Evolutionary conservation across 37 sponge, comb jelly and placozoan genomes (phyloP).

Genomic region (Aplysina aerophoba): DNA sequence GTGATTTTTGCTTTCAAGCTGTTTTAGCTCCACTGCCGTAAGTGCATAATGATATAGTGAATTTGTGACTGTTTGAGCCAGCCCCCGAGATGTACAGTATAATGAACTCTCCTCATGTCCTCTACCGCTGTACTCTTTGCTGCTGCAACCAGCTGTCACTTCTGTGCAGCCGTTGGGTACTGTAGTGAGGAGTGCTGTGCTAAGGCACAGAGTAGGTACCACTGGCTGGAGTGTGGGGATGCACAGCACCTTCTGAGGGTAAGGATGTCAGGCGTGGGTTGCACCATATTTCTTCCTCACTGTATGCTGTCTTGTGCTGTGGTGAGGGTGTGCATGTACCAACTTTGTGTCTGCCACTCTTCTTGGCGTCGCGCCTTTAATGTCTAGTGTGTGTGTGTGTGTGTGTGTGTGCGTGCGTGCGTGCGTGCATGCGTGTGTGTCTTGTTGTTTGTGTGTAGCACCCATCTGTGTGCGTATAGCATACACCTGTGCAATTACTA

Average conservation of each 20-base stretch:
- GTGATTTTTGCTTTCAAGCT: constrained; percentile 41
- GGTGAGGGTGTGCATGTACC: too few species aligned
- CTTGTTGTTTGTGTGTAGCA: constrained; percentile 26
- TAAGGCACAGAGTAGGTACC: constrained; percentile 46
- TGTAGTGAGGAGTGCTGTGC: constrained; percentile 41
- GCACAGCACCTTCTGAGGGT: not conserved
- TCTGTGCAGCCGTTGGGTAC: constrained; percentile 47
- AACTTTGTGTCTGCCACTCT: too few species aligned
- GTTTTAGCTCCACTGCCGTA: constrained; percentile 36
- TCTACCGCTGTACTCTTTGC: not conserved
- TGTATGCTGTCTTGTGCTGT: too few species aligned
- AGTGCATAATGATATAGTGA: not conserved
- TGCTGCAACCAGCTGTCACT: constrained; percentile 26
- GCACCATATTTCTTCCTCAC: not conserved
- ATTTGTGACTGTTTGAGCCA: not conserved
- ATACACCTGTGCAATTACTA: not conserved
- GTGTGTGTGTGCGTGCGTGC: constrained; percentile 15
- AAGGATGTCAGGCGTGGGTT: not conserved
- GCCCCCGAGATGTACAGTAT: too few species aligned
- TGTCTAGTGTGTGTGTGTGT: constrained; percentile 24
- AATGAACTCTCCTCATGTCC: not conserved
- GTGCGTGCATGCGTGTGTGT: constrained; percentile 33
- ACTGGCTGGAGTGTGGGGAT: constrained; percentile 58
- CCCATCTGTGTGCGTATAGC: not conserved
- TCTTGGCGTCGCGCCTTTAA: not conserved